Evolutionary conservation across 2,797 vertebrate species (phyloP).

Genomic region (Peromyscus attwateri): DNA sequence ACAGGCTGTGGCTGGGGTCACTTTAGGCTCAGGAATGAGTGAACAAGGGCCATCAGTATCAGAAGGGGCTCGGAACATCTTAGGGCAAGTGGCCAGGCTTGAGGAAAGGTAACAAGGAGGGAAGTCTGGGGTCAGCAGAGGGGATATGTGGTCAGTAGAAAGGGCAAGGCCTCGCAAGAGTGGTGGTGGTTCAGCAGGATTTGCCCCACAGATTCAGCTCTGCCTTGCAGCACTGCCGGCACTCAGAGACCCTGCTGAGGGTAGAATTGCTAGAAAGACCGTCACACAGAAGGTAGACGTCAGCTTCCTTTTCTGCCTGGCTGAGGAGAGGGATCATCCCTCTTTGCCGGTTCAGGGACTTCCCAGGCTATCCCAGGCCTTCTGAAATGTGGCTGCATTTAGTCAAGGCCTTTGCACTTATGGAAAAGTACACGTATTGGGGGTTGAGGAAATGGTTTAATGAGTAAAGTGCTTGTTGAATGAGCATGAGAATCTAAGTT

Average conservation of each 20-base stretch:
- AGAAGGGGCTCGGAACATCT: background rate
- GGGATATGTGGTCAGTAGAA: background rate
- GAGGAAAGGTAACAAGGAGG: background rate
- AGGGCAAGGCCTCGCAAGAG: background rate
- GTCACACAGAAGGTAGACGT: background rate
- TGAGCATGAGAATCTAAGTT: background rate
- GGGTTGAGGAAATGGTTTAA: accelerated
- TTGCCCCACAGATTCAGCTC: too few species aligned
- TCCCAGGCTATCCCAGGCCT: background rate
- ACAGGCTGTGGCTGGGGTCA: background rate
- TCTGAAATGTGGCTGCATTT: background rate
- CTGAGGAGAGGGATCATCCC: background rate
- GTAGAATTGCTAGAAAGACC: background rate
- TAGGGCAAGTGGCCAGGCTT: background rate
- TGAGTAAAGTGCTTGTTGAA: background rate
- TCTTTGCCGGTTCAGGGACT: background rate
- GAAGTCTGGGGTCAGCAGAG: background rate
- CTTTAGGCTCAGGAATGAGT: background rate
- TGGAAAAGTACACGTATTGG: background rate
- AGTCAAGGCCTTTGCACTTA: background rate
- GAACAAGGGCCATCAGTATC: background rate
- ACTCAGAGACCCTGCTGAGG: background rate
- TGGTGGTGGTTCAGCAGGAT: too few species aligned
- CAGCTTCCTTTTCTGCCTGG: background rate
- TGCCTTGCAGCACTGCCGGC: background rate